Conservation (phyloP, 2,888 invertebrate genomes). For the Euzetes globulus region DNA sequence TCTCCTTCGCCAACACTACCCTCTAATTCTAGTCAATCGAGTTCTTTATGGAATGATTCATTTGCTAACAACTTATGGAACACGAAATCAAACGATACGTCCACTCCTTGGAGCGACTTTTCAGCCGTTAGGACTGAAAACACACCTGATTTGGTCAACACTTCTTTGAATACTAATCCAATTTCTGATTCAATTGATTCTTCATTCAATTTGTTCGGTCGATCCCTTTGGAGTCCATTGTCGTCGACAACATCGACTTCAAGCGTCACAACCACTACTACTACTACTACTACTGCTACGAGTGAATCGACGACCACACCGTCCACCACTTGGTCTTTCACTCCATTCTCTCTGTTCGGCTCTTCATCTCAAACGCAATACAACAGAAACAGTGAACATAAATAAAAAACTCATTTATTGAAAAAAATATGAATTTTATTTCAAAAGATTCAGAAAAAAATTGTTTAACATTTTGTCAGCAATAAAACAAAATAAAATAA, state of each 20-base stretch:
- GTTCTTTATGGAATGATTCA: background rate
- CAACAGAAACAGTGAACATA: background rate
- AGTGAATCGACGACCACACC: background rate
- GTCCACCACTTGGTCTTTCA: constrained; percentile 21
- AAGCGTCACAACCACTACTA: background rate
- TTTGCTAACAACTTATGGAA: constrained; percentile 10
- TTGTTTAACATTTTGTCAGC: background rate
- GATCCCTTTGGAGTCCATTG: constrained; percentile 21
- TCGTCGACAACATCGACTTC: background rate
- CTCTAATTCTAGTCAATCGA: constrained; percentile 23
- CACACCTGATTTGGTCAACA: background rate
- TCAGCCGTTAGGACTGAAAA: background rate
- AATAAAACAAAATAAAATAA: background rate
- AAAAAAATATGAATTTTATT: background rate
- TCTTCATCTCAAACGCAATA: constrained; percentile 19
- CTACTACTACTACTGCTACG: constrained; percentile 13
- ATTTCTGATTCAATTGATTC: background rate
- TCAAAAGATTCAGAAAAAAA: background rate
- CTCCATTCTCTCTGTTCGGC: constrained; percentile 21
- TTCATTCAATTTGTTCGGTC: constrained; percentile 25
- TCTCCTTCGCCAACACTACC: background rate
- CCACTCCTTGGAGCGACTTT: background rate
- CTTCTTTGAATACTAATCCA: background rate
- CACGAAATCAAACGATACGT: background rate
- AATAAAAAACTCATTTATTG: background rate